These are phyloP conservation scores for Rhinogobio ventralis DNA, from an alignment of 2,797 vertebrate genomes.

Conservation along the genomic window DNA sequence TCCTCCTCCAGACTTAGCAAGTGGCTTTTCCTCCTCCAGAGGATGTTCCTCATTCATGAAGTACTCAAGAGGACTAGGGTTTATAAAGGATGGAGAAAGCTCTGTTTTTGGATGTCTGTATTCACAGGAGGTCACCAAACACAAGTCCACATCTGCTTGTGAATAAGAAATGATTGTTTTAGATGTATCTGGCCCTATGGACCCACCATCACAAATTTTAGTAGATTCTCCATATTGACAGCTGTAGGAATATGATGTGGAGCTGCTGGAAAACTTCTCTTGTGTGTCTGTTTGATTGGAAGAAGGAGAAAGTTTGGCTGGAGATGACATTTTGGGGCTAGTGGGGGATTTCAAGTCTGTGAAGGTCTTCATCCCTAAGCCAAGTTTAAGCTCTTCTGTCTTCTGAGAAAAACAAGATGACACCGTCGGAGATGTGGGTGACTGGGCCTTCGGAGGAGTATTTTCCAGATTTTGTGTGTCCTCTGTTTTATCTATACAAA, in stretches of 20 bases:
- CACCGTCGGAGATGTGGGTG: conserved; percentile 77
- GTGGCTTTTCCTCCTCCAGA: conserved; percentile 83
- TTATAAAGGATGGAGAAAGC: conserved; percentile 97
- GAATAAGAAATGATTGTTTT: conserved; percentile 77
- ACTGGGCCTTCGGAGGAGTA: conserved; percentile 68
- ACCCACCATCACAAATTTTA: conserved; percentile 70
- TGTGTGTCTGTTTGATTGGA: conserved; percentile 61
- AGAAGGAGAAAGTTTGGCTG: conserved; percentile 68
- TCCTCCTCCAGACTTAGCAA: conserved; percentile 82
- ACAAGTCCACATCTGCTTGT: conserved; percentile 91
- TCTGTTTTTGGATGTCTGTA: conserved; percentile 97
- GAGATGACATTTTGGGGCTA: conserved; percentile 70
- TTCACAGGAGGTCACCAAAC: conserved; percentile 92
- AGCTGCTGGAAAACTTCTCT: conserved; percentile 35
- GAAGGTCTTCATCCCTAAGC: conserved; percentile 71
- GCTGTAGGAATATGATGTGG: conserved; percentile 34
- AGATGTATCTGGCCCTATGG: conserved; percentile 71
- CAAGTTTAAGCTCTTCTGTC: conserved; percentile 60
- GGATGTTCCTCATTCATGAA: conserved; percentile 88
- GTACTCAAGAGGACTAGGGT: conserved; percentile 94
- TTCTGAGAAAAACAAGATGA: conserved; percentile 70
- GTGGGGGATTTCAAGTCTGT: conserved; percentile 79
- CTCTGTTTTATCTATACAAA: conserved; percentile 52
- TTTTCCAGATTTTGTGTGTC: conserved; percentile 65
- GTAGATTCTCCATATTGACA: conserved; percentile 49